These are phyloP conservation scores for Abscondita cerata DNA, from an alignment of 2,888 invertebrate genomes.

Conservation along the genomic window DNA sequence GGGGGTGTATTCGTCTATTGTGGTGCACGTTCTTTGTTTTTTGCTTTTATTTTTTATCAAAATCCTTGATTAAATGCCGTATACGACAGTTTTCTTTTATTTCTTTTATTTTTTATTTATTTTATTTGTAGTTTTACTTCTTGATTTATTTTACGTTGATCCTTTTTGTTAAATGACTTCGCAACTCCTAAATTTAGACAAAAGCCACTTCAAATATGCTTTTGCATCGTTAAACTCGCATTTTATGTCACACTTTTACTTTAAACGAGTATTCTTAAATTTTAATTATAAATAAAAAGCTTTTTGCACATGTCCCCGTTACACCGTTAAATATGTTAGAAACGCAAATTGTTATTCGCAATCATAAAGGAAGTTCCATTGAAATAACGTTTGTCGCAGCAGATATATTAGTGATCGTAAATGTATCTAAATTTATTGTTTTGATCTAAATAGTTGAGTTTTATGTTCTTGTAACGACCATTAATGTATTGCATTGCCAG, in stretches of 20 bases:
- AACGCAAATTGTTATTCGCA: too few species aligned
- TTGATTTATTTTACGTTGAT: constrained; percentile 25
- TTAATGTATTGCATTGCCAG: too few species aligned
- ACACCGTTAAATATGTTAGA: too few species aligned
- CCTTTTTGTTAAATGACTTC: constrained; percentile 23
- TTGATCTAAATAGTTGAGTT: too few species aligned
- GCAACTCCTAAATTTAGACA: constrained; percentile 16
- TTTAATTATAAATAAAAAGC: too few species aligned
- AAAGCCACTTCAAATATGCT: constrained; percentile 8
- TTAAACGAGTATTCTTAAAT: too few species aligned
- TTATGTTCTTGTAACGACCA: too few species aligned
- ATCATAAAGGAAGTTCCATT: too few species aligned
- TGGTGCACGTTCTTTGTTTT: constrained; percentile 45
- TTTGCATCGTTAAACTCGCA: constrained; percentile 3
- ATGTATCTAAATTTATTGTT: too few species aligned
- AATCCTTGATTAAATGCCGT: constrained; percentile 44
- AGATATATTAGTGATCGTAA: too few species aligned
- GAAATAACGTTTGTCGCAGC: too few species aligned
- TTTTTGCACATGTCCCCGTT: too few species aligned
- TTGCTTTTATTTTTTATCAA: constrained; percentile 47
- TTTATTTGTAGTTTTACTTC: constrained; percentile 18
- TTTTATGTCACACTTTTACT: not conserved
- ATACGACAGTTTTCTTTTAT: constrained; percentile 40
- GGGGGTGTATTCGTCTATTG: constrained; percentile 42
- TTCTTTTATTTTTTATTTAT: constrained; percentile 44